Conservation (phyloP, 2,888 invertebrate species). For the Drosophila histrio region DNA sequence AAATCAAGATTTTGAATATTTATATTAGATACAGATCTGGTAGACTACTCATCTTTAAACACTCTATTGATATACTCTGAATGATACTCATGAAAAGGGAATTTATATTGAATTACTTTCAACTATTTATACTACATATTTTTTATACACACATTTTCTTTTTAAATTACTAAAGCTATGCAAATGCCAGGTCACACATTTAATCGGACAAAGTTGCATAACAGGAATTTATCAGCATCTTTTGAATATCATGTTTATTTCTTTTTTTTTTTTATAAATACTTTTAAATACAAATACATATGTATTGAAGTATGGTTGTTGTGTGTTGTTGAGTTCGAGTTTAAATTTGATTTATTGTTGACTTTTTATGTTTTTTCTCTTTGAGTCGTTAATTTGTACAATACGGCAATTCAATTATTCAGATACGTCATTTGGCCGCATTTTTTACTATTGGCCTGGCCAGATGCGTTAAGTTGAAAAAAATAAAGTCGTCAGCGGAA, state of each 20-base stretch:
- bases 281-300: neutral
- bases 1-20: neutral
- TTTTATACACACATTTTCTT: neutral
- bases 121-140: neutral
- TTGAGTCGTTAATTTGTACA: slow-evolving; percentile 52
- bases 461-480: slow-evolving; percentile 30
- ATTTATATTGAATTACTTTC: neutral
- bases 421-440: slow-evolving; percentile 63
- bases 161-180: slow-evolving; percentile 24
- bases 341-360: slow-evolving; percentile 49
- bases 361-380: slow-evolving; percentile 27
- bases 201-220: slow-evolving; percentile 34
- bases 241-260: slow-evolving; percentile 14
- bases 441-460: slow-evolving; percentile 36
- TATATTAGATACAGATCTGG: no score
- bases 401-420: slow-evolving; percentile 53
- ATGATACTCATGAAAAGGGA: neutral
- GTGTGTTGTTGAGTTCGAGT: slow-evolving; percentile 20
- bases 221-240: slow-evolving; percentile 42
- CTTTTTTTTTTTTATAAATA: neutral
- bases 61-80: neutral
- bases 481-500: slow-evolving; percentile 19
- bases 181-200: slow-evolving; percentile 28
- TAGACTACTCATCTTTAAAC: neutral
- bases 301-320: neutral